phyloP scores from a whole-genome alignment of 2,888 invertebrate genomes.

The Epicampocera succincta region DNA sequence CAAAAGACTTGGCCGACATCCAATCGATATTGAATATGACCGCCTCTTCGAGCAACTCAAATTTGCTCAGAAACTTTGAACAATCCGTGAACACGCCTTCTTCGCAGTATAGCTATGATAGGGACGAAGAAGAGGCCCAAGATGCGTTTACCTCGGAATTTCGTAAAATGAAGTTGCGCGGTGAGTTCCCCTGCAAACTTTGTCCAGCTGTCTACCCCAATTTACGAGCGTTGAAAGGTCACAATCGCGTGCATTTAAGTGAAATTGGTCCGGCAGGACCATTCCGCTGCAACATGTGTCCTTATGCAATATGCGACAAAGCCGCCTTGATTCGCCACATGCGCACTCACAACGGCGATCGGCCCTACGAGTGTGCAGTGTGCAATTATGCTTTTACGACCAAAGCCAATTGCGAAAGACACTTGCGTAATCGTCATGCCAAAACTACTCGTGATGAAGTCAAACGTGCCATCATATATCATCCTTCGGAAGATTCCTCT shows the following conservation, averaged over 20 bases:
- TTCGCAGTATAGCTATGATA: slow-evolving; percentile 80
- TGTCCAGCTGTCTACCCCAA: slow-evolving; percentile 94
- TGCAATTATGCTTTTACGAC: slow-evolving; percentile 98
- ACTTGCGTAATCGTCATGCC: slow-evolving; percentile 94
- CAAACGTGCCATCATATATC: slow-evolving; percentile 92
- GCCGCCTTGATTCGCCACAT: slow-evolving; percentile 95
- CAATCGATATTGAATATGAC: slow-evolving; percentile 91
- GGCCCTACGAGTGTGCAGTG: slow-evolving; percentile 96
- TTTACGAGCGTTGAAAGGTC: slow-evolving; percentile 93
- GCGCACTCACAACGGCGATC: slow-evolving; percentile 96
- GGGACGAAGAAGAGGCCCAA: slow-evolving; percentile 88
- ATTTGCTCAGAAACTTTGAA: slow-evolving; percentile 85
- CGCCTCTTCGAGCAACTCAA: slow-evolving; percentile 84
- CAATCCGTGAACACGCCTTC: slow-evolving; percentile 81
- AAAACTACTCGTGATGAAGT: slow-evolving; percentile 94
- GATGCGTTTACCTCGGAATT: slow-evolving; percentile 92
- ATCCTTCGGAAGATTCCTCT: slow-evolving; percentile 92
- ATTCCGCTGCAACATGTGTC: slow-evolving; percentile 96
- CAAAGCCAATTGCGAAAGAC: slow-evolving; percentile 98
- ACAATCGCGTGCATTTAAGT: slow-evolving; percentile 92
- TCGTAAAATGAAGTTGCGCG: slow-evolving; percentile 93
- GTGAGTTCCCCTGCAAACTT: slow-evolving; percentile 94
- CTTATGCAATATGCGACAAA: slow-evolving; percentile 92
- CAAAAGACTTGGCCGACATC: slow-evolving; percentile 92
- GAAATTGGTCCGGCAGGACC: slow-evolving; percentile 88